These are phyloP conservation scores for Megaceryle torquata DNA, from an alignment of 2,113 vertebrate species.

Conservation along the genomic window DNA sequence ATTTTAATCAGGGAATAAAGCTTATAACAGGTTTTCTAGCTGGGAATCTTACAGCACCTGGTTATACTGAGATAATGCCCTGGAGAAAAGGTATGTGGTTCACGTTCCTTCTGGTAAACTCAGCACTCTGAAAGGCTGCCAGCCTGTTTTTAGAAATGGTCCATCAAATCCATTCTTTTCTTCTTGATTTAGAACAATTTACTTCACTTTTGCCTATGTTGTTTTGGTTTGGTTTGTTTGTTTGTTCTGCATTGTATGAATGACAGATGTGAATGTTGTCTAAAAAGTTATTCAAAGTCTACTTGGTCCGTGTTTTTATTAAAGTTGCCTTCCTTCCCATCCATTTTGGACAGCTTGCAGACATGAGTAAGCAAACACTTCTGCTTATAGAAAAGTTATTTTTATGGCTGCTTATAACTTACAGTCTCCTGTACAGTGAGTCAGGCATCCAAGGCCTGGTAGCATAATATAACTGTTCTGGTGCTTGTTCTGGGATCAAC, in stretches of 20 bases:
- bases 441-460: neutral
- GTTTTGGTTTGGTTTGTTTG: neutral
- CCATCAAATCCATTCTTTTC: neutral
- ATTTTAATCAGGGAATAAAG: neutral
- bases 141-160: neutral
- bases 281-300: neutral
- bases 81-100: neutral
- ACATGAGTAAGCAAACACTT: conserved; percentile 8
- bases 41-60: neutral
- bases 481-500: neutral
- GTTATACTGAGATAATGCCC: neutral
- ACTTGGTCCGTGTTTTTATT: neutral
- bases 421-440: neutral
- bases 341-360: neutral
- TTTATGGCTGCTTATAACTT: neutral
- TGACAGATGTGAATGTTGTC: neutral
- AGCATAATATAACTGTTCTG: neutral
- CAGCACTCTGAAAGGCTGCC: neutral
- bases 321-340: neutral
- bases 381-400: neutral
- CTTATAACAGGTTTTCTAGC: neutral
- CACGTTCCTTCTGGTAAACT: neutral
- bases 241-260: neutral
- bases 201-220: neutral
- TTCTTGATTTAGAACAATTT: neutral